These are phyloP conservation scores for Phlogophora meticulosa DNA, from an alignment of 2,888 invertebrate species.

Conservation along the genomic window DNA sequence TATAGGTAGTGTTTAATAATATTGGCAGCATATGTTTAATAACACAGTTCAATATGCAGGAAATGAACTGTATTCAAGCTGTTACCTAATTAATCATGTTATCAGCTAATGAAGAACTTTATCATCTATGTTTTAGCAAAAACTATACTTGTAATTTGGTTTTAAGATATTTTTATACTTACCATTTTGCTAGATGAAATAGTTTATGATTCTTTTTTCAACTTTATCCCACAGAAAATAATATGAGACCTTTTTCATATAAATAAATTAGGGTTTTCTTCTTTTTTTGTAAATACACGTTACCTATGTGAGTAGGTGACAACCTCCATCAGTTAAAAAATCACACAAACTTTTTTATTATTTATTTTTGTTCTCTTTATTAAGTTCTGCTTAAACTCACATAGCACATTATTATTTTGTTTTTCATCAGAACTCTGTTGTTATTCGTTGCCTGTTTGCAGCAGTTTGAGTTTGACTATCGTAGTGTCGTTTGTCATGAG, in stretches of 20 bases:
- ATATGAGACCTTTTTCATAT: neutral
- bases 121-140: neutral
- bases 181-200: constrained; percentile 24
- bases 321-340: constrained; percentile 5
- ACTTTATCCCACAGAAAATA: neutral
- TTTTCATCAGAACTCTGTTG: neutral
- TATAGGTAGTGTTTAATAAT: too few relatives aligned
- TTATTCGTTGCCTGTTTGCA: neutral
- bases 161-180: constrained; percentile 3
- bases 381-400: neutral
- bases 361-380: neutral
- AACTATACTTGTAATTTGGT: constrained; percentile 8
- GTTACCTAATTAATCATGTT: neutral
- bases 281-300: constrained; percentile 17
- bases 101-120: neutral
- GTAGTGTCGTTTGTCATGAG: neutral
- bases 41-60: neutral
- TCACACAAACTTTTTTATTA: neutral
- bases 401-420: neutral
- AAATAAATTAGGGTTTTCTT: neutral
- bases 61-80: constrained; percentile 4
- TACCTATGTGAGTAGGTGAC: neutral
- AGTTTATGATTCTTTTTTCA: neutral
- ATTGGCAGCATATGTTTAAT: too few relatives aligned
- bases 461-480: neutral